phyloP scores from a whole-genome alignment of 2,797 vertebrate genomes.

The Acanthopagrus latus region DNA sequence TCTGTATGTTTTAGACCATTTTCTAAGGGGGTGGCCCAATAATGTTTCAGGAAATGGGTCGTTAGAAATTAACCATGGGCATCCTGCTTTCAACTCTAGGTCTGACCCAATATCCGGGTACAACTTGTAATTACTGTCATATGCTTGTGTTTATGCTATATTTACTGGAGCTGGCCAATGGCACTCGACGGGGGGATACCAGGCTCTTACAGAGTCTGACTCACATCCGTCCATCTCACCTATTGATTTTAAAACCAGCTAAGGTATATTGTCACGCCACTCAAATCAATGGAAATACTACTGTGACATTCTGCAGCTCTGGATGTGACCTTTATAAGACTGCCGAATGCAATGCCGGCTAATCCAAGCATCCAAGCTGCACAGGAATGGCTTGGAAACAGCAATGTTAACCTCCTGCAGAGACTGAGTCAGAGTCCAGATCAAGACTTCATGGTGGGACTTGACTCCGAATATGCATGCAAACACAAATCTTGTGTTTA shows the following conservation, averaged over 20 bases:
- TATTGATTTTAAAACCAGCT: constrained; percentile 68
- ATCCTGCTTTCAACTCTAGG: constrained; percentile 67
- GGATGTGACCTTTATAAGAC: constrained; percentile 59
- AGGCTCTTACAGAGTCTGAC: constrained; percentile 46
- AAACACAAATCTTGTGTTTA: not conserved
- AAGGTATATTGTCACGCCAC: constrained; percentile 47
- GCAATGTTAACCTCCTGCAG: constrained; percentile 8
- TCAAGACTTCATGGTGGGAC: constrained; percentile 1
- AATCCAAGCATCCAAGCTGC: constrained; percentile 1
- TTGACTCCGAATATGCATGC: not conserved
- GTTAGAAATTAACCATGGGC: constrained; percentile 77
- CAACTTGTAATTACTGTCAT: constrained; percentile 80
- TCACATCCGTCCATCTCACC: constrained; percentile 60
- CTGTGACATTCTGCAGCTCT: constrained; percentile 58
- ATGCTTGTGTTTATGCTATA: constrained; percentile 73
- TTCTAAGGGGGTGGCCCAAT: constrained; percentile 67
- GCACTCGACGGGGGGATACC: constrained; percentile 34
- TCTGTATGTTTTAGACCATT: constrained; percentile 57
- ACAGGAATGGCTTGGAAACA: constrained; percentile 20
- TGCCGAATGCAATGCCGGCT: constrained; percentile 8
- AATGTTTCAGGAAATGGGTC: constrained; percentile 75
- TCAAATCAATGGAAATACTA: constrained; percentile 53
- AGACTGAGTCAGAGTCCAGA: constrained; percentile 1
- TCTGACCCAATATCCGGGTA: constrained; percentile 71
- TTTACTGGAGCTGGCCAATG: constrained; percentile 60